Evolutionary conservation across 2,113 vertebrate species (phyloP).

Genomic region (Cephalophus harveyi): DNA sequence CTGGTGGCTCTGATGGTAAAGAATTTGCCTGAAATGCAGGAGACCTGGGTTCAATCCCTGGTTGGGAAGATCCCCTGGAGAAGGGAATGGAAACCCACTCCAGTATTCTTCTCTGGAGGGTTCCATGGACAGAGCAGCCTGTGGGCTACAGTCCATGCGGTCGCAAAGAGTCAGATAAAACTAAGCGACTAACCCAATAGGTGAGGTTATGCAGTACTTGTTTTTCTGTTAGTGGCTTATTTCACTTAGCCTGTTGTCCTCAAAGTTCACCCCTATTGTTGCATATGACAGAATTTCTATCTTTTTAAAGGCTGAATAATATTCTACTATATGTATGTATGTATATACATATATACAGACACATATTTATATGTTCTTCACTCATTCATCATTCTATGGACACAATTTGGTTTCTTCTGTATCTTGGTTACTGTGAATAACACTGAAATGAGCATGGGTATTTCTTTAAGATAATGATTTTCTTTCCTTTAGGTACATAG

Average conservation of each 20-base stretch:
- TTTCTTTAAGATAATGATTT: not conserved
- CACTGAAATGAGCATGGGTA: not conserved
- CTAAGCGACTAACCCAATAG: not conserved
- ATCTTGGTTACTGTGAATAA: not conserved
- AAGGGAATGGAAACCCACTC: not conserved
- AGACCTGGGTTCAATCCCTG: not conserved
- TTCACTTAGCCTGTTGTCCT: not conserved
- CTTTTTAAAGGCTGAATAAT: not conserved
- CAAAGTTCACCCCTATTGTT: not conserved
- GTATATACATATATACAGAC: not conserved
- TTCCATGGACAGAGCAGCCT: not conserved
- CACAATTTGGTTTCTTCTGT: not conserved
- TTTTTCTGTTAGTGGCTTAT: not conserved
- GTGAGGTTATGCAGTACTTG: not conserved
- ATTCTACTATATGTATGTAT: not conserved
- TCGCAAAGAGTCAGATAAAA: not conserved
- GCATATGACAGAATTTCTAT: not conserved
- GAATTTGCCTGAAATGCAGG: not conserved
- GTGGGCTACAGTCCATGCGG: not conserved
- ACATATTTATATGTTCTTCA: not conserved
- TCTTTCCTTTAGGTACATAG: not conserved
- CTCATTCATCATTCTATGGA: not conserved
- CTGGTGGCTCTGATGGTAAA: not conserved
- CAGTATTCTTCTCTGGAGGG: not conserved
- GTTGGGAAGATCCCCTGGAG: not conserved